Conservation (phyloP, 2,113 vertebrate genomes). For the Genyomyrus donnyi region DNA sequence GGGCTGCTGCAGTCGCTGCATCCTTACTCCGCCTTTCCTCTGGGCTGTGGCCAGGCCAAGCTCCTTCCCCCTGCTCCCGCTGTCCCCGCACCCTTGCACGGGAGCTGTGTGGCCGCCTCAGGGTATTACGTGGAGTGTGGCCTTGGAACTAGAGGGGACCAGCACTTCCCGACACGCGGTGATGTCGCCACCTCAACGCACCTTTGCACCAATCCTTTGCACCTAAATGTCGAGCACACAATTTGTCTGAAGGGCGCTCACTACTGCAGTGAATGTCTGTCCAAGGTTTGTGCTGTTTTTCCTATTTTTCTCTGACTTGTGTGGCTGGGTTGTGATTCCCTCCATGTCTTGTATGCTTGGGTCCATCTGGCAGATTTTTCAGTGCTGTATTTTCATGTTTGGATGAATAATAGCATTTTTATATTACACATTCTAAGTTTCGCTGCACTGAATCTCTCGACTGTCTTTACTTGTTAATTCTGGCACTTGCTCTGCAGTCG, state of each 20-base stretch:
- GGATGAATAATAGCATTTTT: not conserved
- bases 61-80: conserved; percentile 36
- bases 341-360: not conserved
- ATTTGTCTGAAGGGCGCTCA: conserved; percentile 81
- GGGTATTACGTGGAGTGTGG: conserved; percentile 73
- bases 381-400: not conserved
- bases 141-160: conserved; percentile 63
- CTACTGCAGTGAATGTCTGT: conserved; percentile 82
- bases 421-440: not conserved
- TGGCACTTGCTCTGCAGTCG: not conserved
- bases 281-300: conserved; percentile 76
- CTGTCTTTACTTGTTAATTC: not conserved
- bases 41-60: conserved; percentile 42
- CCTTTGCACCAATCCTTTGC: conserved; percentile 78
- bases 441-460: not conserved
- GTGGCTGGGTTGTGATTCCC: not conserved
- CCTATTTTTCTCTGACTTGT: not conserved
- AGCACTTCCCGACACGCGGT: conserved; percentile 57
- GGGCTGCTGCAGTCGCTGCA: conserved; percentile 64
- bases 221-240: conserved; percentile 74
- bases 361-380: not conserved
- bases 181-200: conserved; percentile 69
- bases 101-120: conserved; percentile 55
- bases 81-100: conserved; percentile 33
- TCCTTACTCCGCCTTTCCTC: conserved; percentile 49